These are phyloP conservation scores for Lagorchestes hirsutus DNA, from an alignment of 2,797 vertebrate genomes.

Conservation along the genomic window DNA sequence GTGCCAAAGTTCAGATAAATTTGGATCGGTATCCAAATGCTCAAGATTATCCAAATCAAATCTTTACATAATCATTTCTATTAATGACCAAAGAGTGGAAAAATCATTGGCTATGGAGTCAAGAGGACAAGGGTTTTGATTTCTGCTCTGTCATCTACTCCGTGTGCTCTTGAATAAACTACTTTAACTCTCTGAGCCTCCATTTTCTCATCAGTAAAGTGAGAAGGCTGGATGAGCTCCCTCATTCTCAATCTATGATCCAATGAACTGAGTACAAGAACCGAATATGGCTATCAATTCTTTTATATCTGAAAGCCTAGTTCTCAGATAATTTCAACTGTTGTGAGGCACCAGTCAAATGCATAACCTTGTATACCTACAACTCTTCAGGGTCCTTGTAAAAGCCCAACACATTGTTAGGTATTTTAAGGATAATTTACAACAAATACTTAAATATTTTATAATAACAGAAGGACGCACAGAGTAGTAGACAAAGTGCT, in stretches of 20 bases:
- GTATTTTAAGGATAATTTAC: not conserved
- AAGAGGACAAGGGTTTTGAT: no score
- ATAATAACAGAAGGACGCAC: not conserved
- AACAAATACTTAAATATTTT: not conserved
- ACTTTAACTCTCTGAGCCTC: not conserved
- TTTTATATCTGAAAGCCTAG: constrained; percentile 32
- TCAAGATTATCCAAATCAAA: constrained; percentile 49
- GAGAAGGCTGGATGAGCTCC: not conserved
- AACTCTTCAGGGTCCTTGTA: constrained; percentile 9
- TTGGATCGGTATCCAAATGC: constrained; percentile 52
- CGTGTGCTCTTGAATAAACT: not conserved
- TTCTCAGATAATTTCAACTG: constrained; percentile 15
- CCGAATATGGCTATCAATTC: not conserved
- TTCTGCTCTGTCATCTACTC: not conserved
- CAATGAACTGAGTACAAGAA: no score
- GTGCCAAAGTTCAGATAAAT: constrained; percentile 56
- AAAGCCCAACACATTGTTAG: not conserved
- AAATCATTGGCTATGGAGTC: not conserved
- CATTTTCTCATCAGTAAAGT: not conserved
- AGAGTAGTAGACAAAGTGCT: not conserved
- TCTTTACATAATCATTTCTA: constrained; percentile 7
- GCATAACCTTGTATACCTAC: not conserved
- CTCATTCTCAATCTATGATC: not conserved
- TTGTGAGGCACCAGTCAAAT: not conserved
- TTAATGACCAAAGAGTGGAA: not conserved